phyloP scores from a whole-genome alignment of 2,797 vertebrate species.

The Morelia viridis region DNA sequence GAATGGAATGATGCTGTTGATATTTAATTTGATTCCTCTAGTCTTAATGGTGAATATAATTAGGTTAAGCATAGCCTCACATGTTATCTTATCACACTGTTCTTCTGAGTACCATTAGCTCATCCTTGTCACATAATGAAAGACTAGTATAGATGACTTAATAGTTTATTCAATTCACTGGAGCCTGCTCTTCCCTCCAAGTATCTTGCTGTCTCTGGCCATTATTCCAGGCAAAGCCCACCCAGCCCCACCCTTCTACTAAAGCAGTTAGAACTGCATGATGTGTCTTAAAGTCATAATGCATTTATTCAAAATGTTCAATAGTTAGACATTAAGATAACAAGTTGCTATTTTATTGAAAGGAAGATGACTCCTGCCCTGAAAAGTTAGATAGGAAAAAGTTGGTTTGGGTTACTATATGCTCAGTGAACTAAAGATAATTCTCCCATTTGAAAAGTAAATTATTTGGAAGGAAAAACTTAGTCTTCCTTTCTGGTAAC shows the following conservation, averaged over 20 bases:
- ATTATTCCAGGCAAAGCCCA: not conserved
- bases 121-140: not conserved
- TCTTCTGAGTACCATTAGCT: not conserved
- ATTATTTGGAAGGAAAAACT: not conserved
- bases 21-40: not conserved
- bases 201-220: no score
- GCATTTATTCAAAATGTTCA: not conserved
- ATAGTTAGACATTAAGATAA: not conserved
- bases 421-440: not conserved
- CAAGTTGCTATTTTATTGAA: not conserved
- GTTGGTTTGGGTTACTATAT: not conserved
- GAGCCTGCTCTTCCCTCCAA: not conserved
- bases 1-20: not conserved
- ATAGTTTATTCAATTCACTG: not conserved
- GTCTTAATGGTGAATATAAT: not conserved
- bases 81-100: not conserved
- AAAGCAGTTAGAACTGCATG: not conserved
- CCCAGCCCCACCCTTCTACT: not conserved
- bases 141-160: not conserved
- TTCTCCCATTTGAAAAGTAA: not conserved
- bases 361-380: not conserved
- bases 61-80: not conserved
- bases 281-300: not conserved
- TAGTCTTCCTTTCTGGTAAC: not conserved
- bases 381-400: not conserved